phyloP scores from a whole-genome alignment of 1,140 invertebrate species.

The Zaprionus davidi region DNA sequence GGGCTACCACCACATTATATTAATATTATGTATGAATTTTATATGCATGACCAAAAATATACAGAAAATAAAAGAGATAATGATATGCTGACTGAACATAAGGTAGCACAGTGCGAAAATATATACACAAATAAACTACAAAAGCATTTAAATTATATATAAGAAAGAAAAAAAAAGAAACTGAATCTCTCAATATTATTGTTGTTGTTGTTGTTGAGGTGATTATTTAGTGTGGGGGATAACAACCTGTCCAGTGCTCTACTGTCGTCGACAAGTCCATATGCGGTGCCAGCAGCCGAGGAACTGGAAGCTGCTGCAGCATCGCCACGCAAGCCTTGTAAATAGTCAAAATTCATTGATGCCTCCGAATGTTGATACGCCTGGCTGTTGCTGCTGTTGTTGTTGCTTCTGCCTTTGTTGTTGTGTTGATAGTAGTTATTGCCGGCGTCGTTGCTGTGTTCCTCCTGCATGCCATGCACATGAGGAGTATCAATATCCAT shows the following conservation, averaged over 20 bases:
- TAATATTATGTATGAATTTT: constrained; percentile 39
- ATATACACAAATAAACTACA: constrained; percentile 29
- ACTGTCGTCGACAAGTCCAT: constrained; percentile 79
- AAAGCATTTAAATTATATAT: constrained; percentile 30
- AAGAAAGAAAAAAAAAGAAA: constrained; percentile 9
- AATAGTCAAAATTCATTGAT: constrained; percentile 83
- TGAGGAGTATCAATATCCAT: constrained; percentile 81
- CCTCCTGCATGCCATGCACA: constrained; percentile 54
- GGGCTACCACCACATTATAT: constrained; percentile 70
- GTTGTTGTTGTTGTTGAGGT: constrained; percentile 11
- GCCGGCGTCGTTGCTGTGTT: constrained; percentile 40
- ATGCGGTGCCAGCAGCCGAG: constrained; percentile 33
- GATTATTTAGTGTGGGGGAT: constrained; percentile 56
- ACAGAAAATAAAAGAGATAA: constrained; percentile 25
- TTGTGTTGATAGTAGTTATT: constrained; percentile 28
- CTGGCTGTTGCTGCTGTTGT: constrained; percentile 8
- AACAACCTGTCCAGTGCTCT: constrained; percentile 81
- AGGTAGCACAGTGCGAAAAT: constrained; percentile 53
- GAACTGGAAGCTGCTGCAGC: constrained; percentile 54
- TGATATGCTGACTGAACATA: constrained; percentile 43
- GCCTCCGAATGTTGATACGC: constrained; percentile 70
- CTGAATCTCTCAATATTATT: constrained; percentile 13
- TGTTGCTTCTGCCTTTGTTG: constrained; percentile 37
- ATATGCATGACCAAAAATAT: constrained; percentile 39
- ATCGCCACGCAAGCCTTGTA: constrained; percentile 65